These are phyloP conservation scores for Agrilus mali DNA, from an alignment of 2,888 invertebrate species.

Conservation along the genomic window DNA sequence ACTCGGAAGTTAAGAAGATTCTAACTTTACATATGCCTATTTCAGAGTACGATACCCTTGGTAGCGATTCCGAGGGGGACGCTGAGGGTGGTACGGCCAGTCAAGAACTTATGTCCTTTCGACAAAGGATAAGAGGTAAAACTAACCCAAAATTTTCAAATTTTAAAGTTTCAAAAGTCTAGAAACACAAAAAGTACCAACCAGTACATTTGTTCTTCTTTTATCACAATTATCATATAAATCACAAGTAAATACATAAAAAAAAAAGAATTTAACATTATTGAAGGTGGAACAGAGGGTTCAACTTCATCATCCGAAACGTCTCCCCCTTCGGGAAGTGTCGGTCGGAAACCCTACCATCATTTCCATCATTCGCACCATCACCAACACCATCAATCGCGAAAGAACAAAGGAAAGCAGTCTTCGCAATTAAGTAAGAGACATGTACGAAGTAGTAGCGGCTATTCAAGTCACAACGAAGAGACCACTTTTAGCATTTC, in stretches of 20 bases:
- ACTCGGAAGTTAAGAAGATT: slow-evolving; percentile 90
- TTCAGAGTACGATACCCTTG: slow-evolving; percentile 82
- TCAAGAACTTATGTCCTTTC: slow-evolving; percentile 42
- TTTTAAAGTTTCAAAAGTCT: too few relatives aligned
- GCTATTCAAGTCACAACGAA: slow-evolving; percentile 74
- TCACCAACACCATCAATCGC: slow-evolving; percentile 27
- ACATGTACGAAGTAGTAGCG: slow-evolving; percentile 66
- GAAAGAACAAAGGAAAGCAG: slow-evolving; percentile 49
- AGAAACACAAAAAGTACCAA: too few relatives aligned
- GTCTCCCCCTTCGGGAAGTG: slow-evolving; percentile 45
- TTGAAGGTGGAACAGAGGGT: slow-evolving; percentile 55
- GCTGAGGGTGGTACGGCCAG: slow-evolving; percentile 44
- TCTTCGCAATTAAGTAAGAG: slow-evolving; percentile 47
- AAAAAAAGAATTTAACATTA: slow-evolving; percentile 2
- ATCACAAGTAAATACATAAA: too few relatives aligned
- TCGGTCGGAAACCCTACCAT: slow-evolving; percentile 49
- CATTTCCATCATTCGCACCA: too few relatives aligned
- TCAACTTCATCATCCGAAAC: slow-evolving; percentile 70
- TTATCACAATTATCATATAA: too few relatives aligned
- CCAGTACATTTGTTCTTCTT: too few relatives aligned
- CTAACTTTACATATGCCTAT: slow-evolving; percentile 84
- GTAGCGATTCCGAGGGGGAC: slow-evolving; percentile 69
- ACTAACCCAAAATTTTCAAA: background rate
- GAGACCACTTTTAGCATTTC: slow-evolving; percentile 78
- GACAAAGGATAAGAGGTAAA: slow-evolving; percentile 38